Base-by-base conservation (phyloP, 2,113 vertebrate species). In the Zapornia atra region DNA sequence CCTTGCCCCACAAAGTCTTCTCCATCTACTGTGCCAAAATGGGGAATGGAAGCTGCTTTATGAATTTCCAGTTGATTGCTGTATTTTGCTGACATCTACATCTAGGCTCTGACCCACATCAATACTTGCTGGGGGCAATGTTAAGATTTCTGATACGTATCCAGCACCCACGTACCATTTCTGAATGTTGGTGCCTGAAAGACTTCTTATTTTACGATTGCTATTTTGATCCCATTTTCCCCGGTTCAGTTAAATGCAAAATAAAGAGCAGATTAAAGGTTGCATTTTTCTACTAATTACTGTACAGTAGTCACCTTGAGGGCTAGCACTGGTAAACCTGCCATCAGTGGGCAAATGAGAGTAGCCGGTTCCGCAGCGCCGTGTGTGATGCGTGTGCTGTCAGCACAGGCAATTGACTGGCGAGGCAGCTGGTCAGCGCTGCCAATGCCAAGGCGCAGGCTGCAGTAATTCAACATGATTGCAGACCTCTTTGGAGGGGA, bases 281-380 rank as follows among this genome's bases (percentile, higher is more conserved):
- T 48, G 86, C 28, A 0, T 88, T 82, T 79, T 59, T 50, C 60
- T n/a, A 51, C n/a, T 51, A 29, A 11, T 33, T 60, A 29, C 29
- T 4, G 44, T 65, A 7, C 40, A 53, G 3, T 53, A 60, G 71
- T 46, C 44, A 28, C 69, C 48, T 11, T 5, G 65, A 20, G 85
- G 2, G 10, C 12, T 13, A 20, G 70, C 51, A 34, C 0, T 10
- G 19, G 0, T 5, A 38, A 71, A 20, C 33, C 68, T 11, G 7
- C 48, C 31, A 7, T 6, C 3, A 12, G 8, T 21, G 29, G 38
- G 17, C 36, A 40, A 65, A 28, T 3, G 38, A 48, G 57, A 25
- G 90, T 8, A 18, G 65, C 56, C 75, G 8, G 91, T 9, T 51
- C 68, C 1, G 60, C 72, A 64, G 44, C 7, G n/a, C 77, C 5